Conservation (phyloP, 2,113 vertebrate genomes). For the Hypanus sabinus region DNA sequence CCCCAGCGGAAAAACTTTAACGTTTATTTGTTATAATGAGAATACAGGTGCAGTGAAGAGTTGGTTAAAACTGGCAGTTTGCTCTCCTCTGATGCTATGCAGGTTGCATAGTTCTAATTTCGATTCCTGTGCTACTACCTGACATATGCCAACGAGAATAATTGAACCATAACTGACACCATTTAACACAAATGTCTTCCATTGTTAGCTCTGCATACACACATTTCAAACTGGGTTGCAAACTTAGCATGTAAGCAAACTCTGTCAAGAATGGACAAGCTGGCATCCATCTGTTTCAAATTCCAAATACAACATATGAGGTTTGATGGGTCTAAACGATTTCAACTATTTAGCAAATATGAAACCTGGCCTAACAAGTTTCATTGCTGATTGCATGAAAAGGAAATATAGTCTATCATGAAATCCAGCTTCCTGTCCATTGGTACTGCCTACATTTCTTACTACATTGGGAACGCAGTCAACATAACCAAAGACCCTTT, state of each 20-base stretch:
- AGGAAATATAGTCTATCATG: not conserved
- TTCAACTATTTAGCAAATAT: not conserved
- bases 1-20: not conserved
- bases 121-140: too few species aligned
- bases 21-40: not conserved
- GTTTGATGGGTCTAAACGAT: not conserved
- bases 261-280: not conserved
- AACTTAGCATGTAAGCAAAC: not conserved
- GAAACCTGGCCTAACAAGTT: not conserved
- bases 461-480: too few species aligned
- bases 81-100: not conserved
- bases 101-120: too few species aligned
- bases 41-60: not conserved
- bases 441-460: too few species aligned
- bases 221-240: not conserved
- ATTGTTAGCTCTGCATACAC: not conserved
- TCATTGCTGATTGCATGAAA: not conserved
- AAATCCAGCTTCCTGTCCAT: too few species aligned
- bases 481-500: too few species aligned
- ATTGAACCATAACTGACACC: not conserved
- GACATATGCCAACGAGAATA: not conserved
- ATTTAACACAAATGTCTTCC: not conserved
- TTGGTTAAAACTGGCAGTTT: not conserved
- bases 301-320: not conserved
- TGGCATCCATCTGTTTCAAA: not conserved